Evolutionary conservation across 1,140 invertebrate species (phyloP).

Genomic region (Agraylea sexmaculata): DNA sequence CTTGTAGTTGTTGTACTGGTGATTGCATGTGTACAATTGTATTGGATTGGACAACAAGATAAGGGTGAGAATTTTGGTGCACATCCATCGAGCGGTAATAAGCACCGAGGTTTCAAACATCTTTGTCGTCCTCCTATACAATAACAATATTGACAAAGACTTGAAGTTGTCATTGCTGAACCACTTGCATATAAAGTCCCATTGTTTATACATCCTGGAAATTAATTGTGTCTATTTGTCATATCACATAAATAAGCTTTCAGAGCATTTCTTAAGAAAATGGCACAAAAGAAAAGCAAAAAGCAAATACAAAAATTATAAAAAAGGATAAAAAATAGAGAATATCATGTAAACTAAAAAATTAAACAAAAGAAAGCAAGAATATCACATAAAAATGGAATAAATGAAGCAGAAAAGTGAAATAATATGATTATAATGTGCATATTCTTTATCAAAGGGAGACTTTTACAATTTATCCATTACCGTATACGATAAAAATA

Average conservation of each 20-base stretch:
- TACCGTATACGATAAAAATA: too few relatives aligned
- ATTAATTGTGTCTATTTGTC: constrained; percentile 3
- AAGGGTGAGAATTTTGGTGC: constrained; percentile 51
- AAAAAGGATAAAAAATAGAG: constrained; percentile 6
- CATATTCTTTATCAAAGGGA: too few relatives aligned
- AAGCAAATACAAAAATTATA: constrained; percentile 9
- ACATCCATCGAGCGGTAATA: constrained; percentile 67
- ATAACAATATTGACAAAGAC: constrained; percentile 77
- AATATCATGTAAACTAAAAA: not conserved
- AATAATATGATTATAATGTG: too few relatives aligned
- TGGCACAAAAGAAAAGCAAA: too few relatives aligned
- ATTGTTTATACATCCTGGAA: constrained; percentile 57
- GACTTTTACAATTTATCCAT: too few relatives aligned
- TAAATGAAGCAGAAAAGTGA: too few relatives aligned
- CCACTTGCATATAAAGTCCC: constrained; percentile 69
- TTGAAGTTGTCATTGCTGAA: constrained; percentile 68
- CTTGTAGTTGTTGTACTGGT: constrained; percentile 27
- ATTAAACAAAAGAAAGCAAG: constrained; percentile 4
- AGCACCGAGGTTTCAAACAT: constrained; percentile 70
- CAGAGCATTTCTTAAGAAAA: too few relatives aligned
- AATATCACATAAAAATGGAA: too few relatives aligned
- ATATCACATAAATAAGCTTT: constrained; percentile 1
- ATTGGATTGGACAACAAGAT: constrained; percentile 72
- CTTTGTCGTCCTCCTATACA: constrained; percentile 64
- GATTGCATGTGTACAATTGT: constrained; percentile 51